Conservation (phyloP, 2,888 invertebrate species). For the Aporophyla lueneburgensis region DNA sequence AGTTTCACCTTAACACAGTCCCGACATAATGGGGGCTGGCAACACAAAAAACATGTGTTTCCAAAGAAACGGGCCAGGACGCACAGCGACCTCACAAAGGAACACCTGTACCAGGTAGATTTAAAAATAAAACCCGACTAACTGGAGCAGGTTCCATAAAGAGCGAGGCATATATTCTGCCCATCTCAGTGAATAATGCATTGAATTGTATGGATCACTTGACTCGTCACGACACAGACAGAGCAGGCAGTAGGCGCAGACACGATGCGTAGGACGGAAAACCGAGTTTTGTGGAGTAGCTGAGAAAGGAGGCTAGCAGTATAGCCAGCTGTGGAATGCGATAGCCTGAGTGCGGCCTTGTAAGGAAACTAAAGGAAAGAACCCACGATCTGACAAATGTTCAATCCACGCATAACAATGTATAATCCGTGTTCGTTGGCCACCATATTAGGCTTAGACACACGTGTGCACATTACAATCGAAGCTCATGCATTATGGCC, state of each 20-base stretch:
- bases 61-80: constrained; percentile 65
- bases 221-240: constrained; percentile 10
- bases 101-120: constrained; percentile 78
- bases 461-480: constrained; percentile 54
- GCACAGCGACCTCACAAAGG: constrained; percentile 69
- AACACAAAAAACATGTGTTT: constrained; percentile 61
- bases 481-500: constrained; percentile 60
- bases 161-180: constrained; percentile 56
- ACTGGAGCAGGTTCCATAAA: constrained; percentile 70
- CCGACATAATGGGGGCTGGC: constrained; percentile 35
- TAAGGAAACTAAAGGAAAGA: constrained; percentile 45
- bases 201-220: constrained; percentile 40
- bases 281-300: not conserved
- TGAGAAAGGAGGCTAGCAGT: not conserved
- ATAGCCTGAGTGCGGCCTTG: constrained; percentile 34
- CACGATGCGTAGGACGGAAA: not conserved
- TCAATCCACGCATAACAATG: constrained; percentile 34
- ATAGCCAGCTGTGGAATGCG: not conserved
- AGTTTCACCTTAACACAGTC: constrained; percentile 32
- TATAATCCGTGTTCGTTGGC: constrained; percentile 31
- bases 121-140: constrained; percentile 73
- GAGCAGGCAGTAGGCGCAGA: not conserved
- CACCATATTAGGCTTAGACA: constrained; percentile 41
- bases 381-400: constrained; percentile 29
- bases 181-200: constrained; percentile 51